Evolutionary conservation across 1,140 invertebrate species (phyloP).

Genomic region (Trichonephila clavipes): DNA sequence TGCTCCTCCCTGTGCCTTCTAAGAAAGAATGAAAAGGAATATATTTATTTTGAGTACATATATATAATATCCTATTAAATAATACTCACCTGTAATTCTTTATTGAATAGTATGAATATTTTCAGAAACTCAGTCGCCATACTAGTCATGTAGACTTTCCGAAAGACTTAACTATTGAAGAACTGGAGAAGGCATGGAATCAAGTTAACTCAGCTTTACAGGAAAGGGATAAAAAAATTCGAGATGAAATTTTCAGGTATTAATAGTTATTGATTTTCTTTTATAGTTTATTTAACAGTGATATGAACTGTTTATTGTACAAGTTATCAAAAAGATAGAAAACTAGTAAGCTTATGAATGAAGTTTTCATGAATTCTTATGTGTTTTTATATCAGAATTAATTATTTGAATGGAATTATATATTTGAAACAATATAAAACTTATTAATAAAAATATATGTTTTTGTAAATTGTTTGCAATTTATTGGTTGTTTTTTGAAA

Average conservation of each 20-base stretch:
- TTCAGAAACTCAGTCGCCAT: constrained; percentile 54
- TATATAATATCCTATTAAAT: not conserved
- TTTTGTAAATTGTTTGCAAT: too few species aligned
- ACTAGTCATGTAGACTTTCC: constrained; percentile 60
- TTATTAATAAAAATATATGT: too few species aligned
- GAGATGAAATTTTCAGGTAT: constrained; percentile 92
- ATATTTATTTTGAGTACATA: too few species aligned
- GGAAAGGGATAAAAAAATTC: constrained; percentile 92
- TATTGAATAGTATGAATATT: not conserved
- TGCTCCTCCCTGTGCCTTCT: too few species aligned
- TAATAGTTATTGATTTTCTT: not conserved
- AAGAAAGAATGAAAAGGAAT: too few species aligned
- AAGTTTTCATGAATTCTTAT: too few species aligned
- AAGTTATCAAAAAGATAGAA: too few species aligned
- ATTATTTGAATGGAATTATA: too few species aligned
- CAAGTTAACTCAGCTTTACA: constrained; percentile 90
- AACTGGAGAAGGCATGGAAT: constrained; percentile 94
- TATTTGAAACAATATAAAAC: too few species aligned
- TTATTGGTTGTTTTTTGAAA: too few species aligned
- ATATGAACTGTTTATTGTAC: not conserved
- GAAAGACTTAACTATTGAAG: constrained; percentile 91
- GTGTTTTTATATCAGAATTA: too few species aligned
- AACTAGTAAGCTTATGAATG: too few species aligned
- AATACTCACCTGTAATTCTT: not conserved
- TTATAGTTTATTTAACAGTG: not conserved